A percentile compares a stretch with the other conserved stretches of the same genome.
phyloP scores from a whole-genome alignment of 2,797 vertebrate species.

The Alectoris magna region DNA sequence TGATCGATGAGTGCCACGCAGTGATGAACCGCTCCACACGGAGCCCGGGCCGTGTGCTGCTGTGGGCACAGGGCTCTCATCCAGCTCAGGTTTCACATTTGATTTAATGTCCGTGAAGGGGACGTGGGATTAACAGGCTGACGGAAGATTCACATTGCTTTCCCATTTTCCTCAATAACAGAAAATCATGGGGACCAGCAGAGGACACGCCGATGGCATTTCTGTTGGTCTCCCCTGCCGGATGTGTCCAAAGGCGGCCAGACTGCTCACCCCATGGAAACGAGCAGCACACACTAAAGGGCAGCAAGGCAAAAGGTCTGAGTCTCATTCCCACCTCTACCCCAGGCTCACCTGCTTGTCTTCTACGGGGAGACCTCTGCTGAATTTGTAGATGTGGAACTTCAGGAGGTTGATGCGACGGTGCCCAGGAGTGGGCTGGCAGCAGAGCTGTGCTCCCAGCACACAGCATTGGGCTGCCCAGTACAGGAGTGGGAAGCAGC shows the following conservation, averaged over 20 bases:
- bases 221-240: background rate
- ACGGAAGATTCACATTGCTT: constrained; percentile 19
- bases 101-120: background rate
- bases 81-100: constrained; percentile 17
- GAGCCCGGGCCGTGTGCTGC: background rate
- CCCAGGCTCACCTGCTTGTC: background rate
- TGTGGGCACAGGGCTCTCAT: background rate
- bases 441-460: background rate
- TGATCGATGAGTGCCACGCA: constrained; percentile 17
- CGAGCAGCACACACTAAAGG: background rate
- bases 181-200: background rate
- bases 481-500: background rate
- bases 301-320: background rate
- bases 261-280: background rate
- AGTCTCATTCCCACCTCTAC: background rate
- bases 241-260: background rate
- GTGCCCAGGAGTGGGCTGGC: background rate
- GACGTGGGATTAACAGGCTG: background rate
- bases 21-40: constrained; percentile 26
- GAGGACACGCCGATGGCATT: fast-evolving
- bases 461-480: background rate
- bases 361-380: background rate
- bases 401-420: background rate
- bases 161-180: constrained; percentile 16
- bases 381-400: background rate